These are phyloP conservation scores for Virgularia gustaviana DNA, from an alignment of 92 coral and sea anemone genomes.

Conservation along the genomic window DNA sequence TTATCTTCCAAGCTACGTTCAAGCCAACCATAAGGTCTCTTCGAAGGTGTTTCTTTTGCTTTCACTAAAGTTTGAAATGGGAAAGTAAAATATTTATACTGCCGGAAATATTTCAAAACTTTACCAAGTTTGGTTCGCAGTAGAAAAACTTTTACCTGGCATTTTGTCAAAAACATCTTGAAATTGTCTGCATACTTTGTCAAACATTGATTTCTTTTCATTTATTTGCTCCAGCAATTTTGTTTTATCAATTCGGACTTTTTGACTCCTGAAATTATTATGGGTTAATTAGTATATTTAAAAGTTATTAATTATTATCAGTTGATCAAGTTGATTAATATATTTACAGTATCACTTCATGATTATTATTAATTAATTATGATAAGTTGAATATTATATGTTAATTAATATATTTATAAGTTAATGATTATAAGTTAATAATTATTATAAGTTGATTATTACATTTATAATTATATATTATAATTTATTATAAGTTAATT, in stretches of 20 bases:
- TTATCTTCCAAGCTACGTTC: slow-evolving; percentile 27
- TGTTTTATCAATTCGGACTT: slow-evolving; percentile 73
- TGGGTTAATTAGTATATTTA: neutral
- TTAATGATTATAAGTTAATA: no score
- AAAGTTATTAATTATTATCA: neutral
- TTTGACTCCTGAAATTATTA: slow-evolving; percentile 60
- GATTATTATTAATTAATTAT: neutral
- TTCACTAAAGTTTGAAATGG: slow-evolving; percentile 42
- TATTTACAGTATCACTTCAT: neutral
- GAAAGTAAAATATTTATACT: no score
- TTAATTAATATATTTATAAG: no score
- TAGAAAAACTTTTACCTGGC: neutral
- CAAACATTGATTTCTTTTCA: slow-evolving; percentile 71
- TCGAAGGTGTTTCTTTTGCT: slow-evolving; percentile 36
- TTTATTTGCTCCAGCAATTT: slow-evolving; percentile 56
- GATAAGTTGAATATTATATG: no score
- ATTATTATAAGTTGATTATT: no score
- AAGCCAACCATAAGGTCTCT: slow-evolving; percentile 62
- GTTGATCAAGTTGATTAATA: neutral
- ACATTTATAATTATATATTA: no score
- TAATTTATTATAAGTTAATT: no score
- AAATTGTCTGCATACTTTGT: slow-evolving; percentile 63
- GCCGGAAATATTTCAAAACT: neutral
- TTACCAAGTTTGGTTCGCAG: neutral
- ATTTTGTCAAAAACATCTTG: slow-evolving; percentile 9